A percentile compares a stretch with the other conserved stretches of the same genome.
Conservation (phyloP, 1,140 invertebrate genomes). For the Lordiphosa stackelbergi region DNA sequence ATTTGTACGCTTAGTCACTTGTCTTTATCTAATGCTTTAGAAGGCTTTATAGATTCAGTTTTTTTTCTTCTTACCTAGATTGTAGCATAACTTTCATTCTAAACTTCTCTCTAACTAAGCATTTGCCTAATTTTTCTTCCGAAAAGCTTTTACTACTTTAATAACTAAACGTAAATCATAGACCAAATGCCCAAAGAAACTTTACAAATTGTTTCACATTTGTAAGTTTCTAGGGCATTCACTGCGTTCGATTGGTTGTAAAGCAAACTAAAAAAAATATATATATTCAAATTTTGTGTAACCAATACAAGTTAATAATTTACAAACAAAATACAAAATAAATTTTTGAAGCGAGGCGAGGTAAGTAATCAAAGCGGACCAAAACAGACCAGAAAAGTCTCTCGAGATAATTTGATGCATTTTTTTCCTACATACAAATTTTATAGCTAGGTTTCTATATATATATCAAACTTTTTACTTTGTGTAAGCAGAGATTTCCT, state of each 20-base stretch:
- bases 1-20: neutral
- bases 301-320: conserved; percentile 35
- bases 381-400: conserved; percentile 32
- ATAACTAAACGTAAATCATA: conserved; percentile 46
- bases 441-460: conserved; percentile 52
- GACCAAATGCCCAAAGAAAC: conserved; percentile 31
- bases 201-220: conserved; percentile 19
- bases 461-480: conserved; percentile 16
- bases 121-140: conserved; percentile 52
- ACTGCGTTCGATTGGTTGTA: conserved; percentile 49
- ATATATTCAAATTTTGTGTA: conserved; percentile 29
- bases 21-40: conserved; percentile 9
- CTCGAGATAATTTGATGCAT: conserved; percentile 51
- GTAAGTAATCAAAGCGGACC: conserved; percentile 65
- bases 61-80: conserved; percentile 15
- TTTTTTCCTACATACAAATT: conserved; percentile 50
- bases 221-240: conserved; percentile 32
- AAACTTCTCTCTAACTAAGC: conserved; percentile 45
- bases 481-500: conserved; percentile 30
- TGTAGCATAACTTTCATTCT: conserved; percentile 16
- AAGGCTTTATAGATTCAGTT: conserved; percentile 19
- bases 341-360: conserved; percentile 52
- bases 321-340: conserved; percentile 24
- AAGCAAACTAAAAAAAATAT: conserved; percentile 24
- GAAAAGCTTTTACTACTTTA: conserved; percentile 47